Evolutionary conservation across 2,888 invertebrate genomes (phyloP).

Genomic region (Troides aeacus): DNA sequence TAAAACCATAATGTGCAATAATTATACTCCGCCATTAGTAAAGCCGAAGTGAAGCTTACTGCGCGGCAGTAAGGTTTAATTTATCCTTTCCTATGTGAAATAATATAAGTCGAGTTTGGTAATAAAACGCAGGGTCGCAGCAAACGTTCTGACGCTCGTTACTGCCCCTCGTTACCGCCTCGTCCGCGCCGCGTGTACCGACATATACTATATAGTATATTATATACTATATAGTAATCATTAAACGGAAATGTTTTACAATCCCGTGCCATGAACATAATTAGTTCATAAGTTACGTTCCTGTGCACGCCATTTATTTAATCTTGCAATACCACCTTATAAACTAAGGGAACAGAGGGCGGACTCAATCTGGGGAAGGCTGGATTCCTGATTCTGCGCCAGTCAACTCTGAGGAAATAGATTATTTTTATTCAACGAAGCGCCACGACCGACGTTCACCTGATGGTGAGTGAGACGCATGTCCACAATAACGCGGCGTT

Average conservation of each 20-base stretch:
- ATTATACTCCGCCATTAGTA: slow-evolving; percentile 30
- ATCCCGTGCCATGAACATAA: not conserved
- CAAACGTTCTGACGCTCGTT: slow-evolving; percentile 28
- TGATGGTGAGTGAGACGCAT: no score
- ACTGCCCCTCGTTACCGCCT: not conserved
- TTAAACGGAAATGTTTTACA: slow-evolving; percentile 13
- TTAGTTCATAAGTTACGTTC: no score
- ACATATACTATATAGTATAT: not conserved
- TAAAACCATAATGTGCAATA: slow-evolving; percentile 36
- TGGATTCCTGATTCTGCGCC: no score
- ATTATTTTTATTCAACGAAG: no score
- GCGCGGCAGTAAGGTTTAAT: not conserved
- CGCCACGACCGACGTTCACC: no score
- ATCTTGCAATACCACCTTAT: no score
- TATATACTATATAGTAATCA: slow-evolving; percentile 6
- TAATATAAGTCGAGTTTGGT: slow-evolving; percentile 29
- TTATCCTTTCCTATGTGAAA: not conserved
- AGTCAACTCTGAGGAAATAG: no score
- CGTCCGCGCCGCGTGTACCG: not conserved
- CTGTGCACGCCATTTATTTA: no score
- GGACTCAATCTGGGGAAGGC: no score
- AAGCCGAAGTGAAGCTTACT: slow-evolving; percentile 15
- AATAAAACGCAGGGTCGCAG: slow-evolving; percentile 34
- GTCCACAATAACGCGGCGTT: no score
- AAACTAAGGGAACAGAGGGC: no score